A percentile compares a stretch with the other conserved stretches of the same genome.
Evolutionary conservation across 2,113 vertebrate genomes (phyloP).

Genomic region (Rattus norvegicus): DNA sequence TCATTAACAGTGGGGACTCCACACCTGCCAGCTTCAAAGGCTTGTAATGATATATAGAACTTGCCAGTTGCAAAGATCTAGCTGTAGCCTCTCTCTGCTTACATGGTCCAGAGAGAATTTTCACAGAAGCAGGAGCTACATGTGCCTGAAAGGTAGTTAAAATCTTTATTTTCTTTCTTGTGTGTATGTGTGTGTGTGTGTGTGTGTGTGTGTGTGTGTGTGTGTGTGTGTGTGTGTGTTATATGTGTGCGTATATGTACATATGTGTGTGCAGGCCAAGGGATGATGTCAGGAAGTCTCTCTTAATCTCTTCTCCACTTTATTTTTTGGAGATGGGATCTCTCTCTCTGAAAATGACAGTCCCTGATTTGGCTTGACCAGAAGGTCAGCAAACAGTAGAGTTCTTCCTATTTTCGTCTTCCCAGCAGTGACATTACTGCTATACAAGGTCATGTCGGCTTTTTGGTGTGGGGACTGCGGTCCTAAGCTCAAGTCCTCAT

Average conservation of each 20-base stretch:
- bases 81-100: background rate
- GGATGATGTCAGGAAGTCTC: too few relatives aligned
- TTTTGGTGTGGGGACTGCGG: background rate
- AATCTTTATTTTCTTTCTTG: background rate
- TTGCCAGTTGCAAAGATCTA: slow-evolving; percentile 16
- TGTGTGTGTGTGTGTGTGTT: too few relatives aligned
- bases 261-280: background rate
- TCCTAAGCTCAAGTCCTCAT: background rate
- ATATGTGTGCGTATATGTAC: background rate
- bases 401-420: background rate
- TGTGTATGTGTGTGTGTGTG: too few relatives aligned
- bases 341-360: background rate
- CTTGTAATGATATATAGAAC: background rate
- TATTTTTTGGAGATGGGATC: background rate
- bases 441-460: background rate
- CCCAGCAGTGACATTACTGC: background rate
- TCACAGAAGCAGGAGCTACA: background rate
- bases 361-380: background rate
- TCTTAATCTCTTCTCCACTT: background rate
- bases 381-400: background rate
- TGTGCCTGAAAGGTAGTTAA: background rate
- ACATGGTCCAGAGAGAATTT: background rate
- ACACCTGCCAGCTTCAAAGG: background rate
- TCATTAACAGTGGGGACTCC: background rate
- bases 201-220: background rate